These are phyloP conservation scores for Procapra przewalskii DNA, from an alignment of 2,113 vertebrate genomes.

Conservation along the genomic window DNA sequence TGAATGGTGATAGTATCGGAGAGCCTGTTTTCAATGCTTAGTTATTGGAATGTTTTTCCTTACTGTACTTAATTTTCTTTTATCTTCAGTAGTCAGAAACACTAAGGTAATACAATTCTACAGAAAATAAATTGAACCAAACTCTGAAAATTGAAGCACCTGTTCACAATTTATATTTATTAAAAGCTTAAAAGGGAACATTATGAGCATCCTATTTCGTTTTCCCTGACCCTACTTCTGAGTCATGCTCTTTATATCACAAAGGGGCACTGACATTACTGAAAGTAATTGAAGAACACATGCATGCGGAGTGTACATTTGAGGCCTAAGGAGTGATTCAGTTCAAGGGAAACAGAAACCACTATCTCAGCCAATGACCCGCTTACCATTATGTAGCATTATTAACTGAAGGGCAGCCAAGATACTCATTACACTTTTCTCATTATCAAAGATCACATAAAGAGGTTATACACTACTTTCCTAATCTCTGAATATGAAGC, in stretches of 20 bases:
- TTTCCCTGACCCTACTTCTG: constrained; percentile 14
- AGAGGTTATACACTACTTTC: not conserved
- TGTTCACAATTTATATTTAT: constrained; percentile 56
- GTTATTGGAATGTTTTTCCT: not conserved
- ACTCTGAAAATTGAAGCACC: not conserved
- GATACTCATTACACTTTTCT: not conserved
- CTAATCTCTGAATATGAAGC: not conserved
- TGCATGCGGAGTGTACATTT: not conserved
- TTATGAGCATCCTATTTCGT: constrained; percentile 19
- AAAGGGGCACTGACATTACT: not conserved
- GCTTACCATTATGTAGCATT: not conserved
- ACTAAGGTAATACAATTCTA: not conserved
- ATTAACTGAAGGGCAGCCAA: constrained; percentile 24
- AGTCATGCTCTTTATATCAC: constrained; percentile 29
- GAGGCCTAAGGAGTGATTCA: not conserved
- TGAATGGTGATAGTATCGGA: not conserved
- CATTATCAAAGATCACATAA: not conserved
- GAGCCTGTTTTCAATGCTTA: not conserved
- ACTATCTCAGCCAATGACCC: not conserved
- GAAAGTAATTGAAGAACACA: not conserved
- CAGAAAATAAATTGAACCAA: constrained; percentile 21
- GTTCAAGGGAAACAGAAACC: not conserved
- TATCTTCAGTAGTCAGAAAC: constrained; percentile 25
- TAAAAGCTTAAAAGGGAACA: constrained; percentile 25
- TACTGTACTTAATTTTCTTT: not conserved